Conservation (phyloP, 2,888 invertebrate species). For the Agonum fuliginosum region DNA sequence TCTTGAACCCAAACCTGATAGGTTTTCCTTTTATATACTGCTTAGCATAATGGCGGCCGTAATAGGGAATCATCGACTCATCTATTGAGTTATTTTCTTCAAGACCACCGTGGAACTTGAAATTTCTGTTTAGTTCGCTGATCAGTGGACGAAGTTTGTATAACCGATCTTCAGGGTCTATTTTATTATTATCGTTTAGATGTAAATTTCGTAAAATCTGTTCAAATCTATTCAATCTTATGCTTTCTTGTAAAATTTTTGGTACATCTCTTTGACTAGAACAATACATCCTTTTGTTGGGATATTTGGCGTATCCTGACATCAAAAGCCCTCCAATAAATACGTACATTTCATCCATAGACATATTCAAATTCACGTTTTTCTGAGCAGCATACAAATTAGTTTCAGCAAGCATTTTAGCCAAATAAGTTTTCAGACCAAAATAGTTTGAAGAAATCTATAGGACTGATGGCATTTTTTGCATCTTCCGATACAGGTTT, state of each 20-base stretch:
- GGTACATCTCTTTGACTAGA: slow-evolving; percentile 59
- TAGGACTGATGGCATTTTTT: background rate
- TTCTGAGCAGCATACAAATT: slow-evolving; percentile 6
- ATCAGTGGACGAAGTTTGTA: slow-evolving; percentile 62
- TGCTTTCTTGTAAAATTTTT: slow-evolving; percentile 59
- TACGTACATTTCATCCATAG: slow-evolving; percentile 42
- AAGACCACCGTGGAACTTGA: slow-evolving; percentile 58
- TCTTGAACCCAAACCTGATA: slow-evolving; percentile 64
- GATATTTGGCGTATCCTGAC: slow-evolving; percentile 59
- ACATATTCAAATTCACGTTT: slow-evolving; percentile 36
- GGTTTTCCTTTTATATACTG: slow-evolving; percentile 64
- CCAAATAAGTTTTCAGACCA: background rate
- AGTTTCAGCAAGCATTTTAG: background rate
- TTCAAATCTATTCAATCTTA: slow-evolving; percentile 61
- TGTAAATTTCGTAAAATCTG: slow-evolving; percentile 60
- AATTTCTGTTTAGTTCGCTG: slow-evolving; percentile 55
- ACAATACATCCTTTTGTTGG: slow-evolving; percentile 60
- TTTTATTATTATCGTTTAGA: slow-evolving; percentile 56
- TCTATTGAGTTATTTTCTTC: slow-evolving; percentile 62
- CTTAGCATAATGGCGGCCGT: slow-evolving; percentile 63
- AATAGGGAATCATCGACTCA: slow-evolving; percentile 64
- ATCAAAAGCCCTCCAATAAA: slow-evolving; percentile 54
- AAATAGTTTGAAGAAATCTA: background rate
- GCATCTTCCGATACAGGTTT: slow-evolving; percentile 8
- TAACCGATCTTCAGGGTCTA: slow-evolving; percentile 59